Conservation (phyloP, 2,888 invertebrate species). For the Epinotia demarniana region DNA sequence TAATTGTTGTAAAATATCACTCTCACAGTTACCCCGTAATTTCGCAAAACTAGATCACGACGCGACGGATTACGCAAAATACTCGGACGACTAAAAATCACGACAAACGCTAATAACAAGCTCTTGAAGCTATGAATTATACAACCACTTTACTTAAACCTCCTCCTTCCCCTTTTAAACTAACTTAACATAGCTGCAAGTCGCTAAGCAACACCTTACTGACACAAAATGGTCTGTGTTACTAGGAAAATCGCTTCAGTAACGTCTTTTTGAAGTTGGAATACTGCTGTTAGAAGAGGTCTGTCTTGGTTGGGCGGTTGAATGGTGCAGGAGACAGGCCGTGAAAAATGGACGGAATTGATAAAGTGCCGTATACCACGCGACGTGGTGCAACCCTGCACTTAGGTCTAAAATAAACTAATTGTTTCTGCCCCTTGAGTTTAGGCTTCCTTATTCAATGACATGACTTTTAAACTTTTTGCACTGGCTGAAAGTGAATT, state of each 20-base stretch:
- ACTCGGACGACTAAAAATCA: slow-evolving; percentile 57
- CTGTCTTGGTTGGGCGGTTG: slow-evolving; percentile 42
- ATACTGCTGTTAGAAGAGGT: neutral
- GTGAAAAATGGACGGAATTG: slow-evolving; percentile 55
- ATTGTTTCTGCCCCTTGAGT: slow-evolving; percentile 41
- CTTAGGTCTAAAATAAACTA: slow-evolving; percentile 40
- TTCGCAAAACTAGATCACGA: slow-evolving; percentile 60
- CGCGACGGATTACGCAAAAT: slow-evolving; percentile 54
- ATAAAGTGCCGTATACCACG: slow-evolving; percentile 49
- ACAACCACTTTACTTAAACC: slow-evolving; percentile 46
- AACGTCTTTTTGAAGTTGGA: neutral
- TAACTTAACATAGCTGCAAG: neutral
- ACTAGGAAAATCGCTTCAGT: neutral
- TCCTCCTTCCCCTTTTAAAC: slow-evolving; percentile 19
- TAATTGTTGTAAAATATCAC: slow-evolving; percentile 55
- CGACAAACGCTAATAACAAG: slow-evolving; percentile 58
- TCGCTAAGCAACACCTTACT: neutral
- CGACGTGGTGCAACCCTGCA: slow-evolving; percentile 40
- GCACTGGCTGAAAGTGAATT: neutral
- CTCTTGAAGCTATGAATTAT: slow-evolving; percentile 52
- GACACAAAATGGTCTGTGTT: neutral
- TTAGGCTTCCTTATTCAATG: slow-evolving; percentile 27
- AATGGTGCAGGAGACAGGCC: slow-evolving; percentile 52
- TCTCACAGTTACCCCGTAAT: slow-evolving; percentile 52
- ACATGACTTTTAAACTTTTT: neutral